A percentile compares a stretch with the other conserved stretches of the same genome.
These are phyloP conservation scores for Drosophila asahinai DNA, from an alignment of 1,140 invertebrate species.

Conservation along the genomic window DNA sequence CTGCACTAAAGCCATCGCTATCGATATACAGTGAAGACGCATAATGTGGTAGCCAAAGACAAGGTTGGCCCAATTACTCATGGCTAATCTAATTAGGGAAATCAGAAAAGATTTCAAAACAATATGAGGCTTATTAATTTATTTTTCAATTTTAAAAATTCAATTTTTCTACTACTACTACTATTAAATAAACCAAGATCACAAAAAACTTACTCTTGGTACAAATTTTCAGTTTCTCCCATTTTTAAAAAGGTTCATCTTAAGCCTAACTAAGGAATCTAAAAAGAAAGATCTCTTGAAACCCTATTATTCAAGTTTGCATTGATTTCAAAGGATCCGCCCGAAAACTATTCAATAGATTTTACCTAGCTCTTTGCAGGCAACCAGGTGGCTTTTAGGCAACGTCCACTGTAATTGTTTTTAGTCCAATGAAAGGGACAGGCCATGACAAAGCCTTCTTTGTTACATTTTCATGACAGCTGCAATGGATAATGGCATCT, in stretches of 20 bases:
- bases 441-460: constrained; percentile 30
- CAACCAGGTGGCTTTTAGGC: constrained; percentile 3
- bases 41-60: not conserved
- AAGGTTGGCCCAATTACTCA: constrained; percentile 11
- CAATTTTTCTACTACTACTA: too few species aligned
- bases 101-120: not conserved
- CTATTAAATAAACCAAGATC: too few species aligned
- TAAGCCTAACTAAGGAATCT: not conserved
- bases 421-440: constrained; percentile 9
- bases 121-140: not conserved
- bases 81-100: constrained; percentile 7
- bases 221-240: too few species aligned
- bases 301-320: not conserved
- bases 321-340: not conserved
- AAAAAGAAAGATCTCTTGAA: not conserved
- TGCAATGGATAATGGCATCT: constrained; percentile 14
- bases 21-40: constrained; percentile 25
- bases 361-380: not conserved
- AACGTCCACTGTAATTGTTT: constrained; percentile 2
- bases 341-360: not conserved
- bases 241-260: too few species aligned
- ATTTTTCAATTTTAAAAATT: not conserved
- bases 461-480: constrained; percentile 22
- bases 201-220: too few species aligned
- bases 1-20: constrained; percentile 14